Percentiles rank a stretch among this genome's conserved stretches.
phyloP scores from a whole-genome alignment of 2,113 vertebrate genomes.

The Phaethon lepturus region DNA sequence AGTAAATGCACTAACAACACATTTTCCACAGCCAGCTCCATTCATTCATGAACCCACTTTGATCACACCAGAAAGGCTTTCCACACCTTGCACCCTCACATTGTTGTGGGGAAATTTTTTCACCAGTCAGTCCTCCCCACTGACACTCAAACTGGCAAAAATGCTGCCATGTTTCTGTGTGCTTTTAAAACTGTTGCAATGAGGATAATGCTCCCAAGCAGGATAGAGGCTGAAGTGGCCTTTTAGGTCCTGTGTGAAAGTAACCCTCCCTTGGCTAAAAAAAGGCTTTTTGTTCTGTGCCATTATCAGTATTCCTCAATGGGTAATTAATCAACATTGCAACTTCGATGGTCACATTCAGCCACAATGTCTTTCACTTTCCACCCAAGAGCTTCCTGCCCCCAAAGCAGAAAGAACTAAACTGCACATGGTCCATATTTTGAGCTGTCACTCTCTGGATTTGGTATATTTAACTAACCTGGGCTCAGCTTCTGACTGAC shows the following conservation, averaged over 20 bases:
- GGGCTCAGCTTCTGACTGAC: background rate
- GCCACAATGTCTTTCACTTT: background rate
- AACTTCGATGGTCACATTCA: background rate
- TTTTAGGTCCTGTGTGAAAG: background rate
- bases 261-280: background rate
- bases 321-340: background rate
- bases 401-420: background rate
- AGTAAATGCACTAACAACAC: background rate
- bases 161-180: background rate
- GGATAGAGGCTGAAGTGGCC: background rate
- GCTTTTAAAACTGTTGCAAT: background rate
- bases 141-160: background rate
- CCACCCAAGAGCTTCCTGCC: background rate
- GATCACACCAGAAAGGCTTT: background rate
- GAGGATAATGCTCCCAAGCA: background rate
- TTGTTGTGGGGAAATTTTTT: background rate
- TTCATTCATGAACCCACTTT: background rate
- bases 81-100: accelerated
- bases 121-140: background rate
- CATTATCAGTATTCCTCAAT: background rate
- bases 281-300: background rate
- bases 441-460: background rate
- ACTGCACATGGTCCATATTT: background rate
- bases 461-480: background rate
- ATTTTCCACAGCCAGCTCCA: background rate